These are phyloP conservation scores for Holcopasites calliopsidis DNA, from an alignment of 1,140 invertebrate species.

Conservation along the genomic window DNA sequence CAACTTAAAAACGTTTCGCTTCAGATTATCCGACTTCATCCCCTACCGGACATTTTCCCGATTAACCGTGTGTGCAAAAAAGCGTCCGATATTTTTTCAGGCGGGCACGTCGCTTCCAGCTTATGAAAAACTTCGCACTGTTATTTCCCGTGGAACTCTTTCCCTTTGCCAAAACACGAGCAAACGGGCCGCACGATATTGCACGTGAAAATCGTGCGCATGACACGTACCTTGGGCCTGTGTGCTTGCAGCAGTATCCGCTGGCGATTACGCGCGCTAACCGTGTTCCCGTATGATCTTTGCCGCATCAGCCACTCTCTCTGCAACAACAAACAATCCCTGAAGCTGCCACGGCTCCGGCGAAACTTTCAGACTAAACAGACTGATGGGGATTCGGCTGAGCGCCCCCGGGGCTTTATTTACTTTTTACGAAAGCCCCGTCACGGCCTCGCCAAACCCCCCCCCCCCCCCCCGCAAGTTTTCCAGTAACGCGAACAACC, in stretches of 20 bases:
- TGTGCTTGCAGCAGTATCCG: conserved; percentile 49
- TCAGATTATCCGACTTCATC: no score
- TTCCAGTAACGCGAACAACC: conserved; percentile 1
- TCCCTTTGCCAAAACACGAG: not conserved
- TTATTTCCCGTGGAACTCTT: not conserved
- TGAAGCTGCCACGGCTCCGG: conserved; percentile 39
- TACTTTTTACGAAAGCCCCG: conserved; percentile 54
- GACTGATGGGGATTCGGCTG: not conserved
- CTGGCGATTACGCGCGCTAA: conserved; percentile 62
- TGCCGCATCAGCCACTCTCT: conserved; percentile 65
- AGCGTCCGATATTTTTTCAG: not conserved
- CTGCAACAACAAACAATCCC: conserved; percentile 68
- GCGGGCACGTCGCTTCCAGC: not conserved
- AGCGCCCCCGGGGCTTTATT: conserved; percentile 52
- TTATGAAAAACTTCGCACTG: not conserved
- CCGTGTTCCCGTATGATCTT: conserved; percentile 65
- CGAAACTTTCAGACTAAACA: conserved; percentile 63
- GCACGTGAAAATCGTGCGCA: not conserved
- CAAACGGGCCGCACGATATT: not conserved
- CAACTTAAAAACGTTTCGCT: no score
- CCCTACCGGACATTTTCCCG: no score
- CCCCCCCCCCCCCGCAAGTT: not conserved
- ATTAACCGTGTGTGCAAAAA: not conserved
- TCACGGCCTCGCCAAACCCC: conserved; percentile 1
- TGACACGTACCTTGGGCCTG: conserved; percentile 53